A percentile compares a stretch with the other conserved stretches of the same genome.
Conservation (phyloP, 1,140 invertebrate genomes). For the Lordiphosa stackelbergi region DNA sequence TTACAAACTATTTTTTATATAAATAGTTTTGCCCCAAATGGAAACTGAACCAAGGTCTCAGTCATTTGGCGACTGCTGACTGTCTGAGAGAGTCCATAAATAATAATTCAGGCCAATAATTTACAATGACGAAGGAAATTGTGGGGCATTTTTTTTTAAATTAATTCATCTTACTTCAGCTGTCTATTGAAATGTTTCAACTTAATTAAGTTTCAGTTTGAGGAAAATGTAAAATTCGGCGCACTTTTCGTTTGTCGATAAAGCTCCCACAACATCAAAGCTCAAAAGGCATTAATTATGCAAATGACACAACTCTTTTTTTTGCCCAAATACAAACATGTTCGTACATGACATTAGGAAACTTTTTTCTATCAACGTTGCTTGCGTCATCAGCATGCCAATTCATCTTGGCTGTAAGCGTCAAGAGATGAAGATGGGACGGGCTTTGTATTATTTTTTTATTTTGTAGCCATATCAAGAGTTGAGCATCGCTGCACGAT, state of each 20-base stretch:
- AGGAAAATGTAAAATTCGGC: not conserved
- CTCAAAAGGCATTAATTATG: constrained; percentile 45
- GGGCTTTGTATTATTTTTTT: constrained; percentile 15
- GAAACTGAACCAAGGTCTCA: constrained; percentile 2
- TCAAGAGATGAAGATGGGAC: constrained; percentile 16
- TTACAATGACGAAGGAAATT: constrained; percentile 21
- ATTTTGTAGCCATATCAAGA: constrained; percentile 36
- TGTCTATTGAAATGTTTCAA: constrained; percentile 43
- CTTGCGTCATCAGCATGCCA: constrained; percentile 43
- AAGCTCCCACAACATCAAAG: constrained; percentile 12
- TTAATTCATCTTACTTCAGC: constrained; percentile 14
- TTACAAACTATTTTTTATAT: too few relatives aligned
- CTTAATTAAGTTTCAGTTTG: constrained; percentile 22
- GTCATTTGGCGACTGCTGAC: constrained; percentile 21
- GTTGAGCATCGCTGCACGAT: constrained; percentile 54
- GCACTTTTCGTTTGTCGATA: not conserved
- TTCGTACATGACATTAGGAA: constrained; percentile 27
- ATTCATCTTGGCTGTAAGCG: constrained; percentile 36
- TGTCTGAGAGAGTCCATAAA: constrained; percentile 35
- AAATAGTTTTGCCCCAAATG: too few relatives aligned
- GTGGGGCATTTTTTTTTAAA: constrained; percentile 16
- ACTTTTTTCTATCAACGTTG: constrained; percentile 7
- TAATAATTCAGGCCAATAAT: constrained; percentile 33
- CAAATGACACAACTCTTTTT: constrained; percentile 53
- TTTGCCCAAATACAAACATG: constrained; percentile 7